Conservation (phyloP, 2,797 vertebrate species). For the Catostomus latipinnis region DNA sequence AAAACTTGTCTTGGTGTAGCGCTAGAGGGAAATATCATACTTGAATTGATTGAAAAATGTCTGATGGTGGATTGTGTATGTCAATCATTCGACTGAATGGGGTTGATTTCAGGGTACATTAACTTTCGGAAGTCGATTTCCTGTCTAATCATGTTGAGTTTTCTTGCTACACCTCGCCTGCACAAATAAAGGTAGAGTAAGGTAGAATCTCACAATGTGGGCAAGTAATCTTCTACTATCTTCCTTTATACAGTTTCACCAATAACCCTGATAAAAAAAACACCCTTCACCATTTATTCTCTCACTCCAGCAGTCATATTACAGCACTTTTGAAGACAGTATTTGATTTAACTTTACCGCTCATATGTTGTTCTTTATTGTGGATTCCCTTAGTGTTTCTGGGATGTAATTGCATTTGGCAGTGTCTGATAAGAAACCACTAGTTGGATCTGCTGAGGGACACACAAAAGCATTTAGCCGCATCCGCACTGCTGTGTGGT, state of each 20-base stretch:
- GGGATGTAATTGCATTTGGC: slow-evolving; percentile 61
- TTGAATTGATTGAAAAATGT: no score
- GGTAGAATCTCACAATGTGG: neutral
- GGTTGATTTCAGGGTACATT: no score
- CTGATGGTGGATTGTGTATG: no score
- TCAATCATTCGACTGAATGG: no score
- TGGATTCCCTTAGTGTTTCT: slow-evolving; percentile 40
- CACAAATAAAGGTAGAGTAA: neutral
- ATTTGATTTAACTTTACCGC: slow-evolving; percentile 47
- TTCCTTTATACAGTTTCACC: neutral
- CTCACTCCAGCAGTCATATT: neutral
- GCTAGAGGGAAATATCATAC: no score
- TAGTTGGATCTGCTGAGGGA: slow-evolving; percentile 53
- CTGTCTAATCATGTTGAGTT: no score
- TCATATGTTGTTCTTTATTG: slow-evolving; percentile 61
- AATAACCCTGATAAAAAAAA: neutral
- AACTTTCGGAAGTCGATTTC: no score
- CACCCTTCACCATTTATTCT: neutral
- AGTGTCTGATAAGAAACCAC: slow-evolving; percentile 48
- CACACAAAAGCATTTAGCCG: slow-evolving; percentile 32
- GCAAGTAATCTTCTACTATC: slow-evolving; percentile 14
- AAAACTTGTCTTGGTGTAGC: no score
- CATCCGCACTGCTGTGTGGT: slow-evolving; percentile 8
- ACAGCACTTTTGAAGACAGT: slow-evolving; percentile 15
- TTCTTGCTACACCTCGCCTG: no score